Percentiles rank a stretch among this genome's conserved stretches.
phyloP scores from a whole-genome alignment of 2,113 vertebrate species.

The Salvelinus alpinus region DNA sequence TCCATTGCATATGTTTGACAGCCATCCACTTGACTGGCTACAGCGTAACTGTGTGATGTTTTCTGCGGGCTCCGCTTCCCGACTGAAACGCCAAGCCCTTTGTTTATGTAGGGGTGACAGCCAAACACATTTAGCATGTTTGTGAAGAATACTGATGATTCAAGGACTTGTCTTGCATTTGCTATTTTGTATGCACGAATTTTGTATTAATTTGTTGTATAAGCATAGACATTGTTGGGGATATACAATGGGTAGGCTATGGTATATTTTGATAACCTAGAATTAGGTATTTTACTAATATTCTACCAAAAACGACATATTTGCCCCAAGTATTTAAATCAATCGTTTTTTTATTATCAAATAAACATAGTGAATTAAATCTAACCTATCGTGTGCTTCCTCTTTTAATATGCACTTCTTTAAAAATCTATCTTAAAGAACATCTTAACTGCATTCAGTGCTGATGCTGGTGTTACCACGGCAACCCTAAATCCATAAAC shows the following conservation, averaged over 20 bases:
- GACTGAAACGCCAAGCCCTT: neutral
- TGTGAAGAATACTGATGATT: neutral
- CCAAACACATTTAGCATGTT: neutral
- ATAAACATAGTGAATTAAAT: too few relatives aligned
- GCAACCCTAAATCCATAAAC: conserved; percentile 54
- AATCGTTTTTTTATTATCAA: too few relatives aligned
- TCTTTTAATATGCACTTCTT: conserved; percentile 31
- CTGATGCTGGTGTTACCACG: conserved; percentile 44
- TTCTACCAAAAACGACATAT: too few relatives aligned
- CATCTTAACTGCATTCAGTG: neutral
- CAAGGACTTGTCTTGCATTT: neutral
- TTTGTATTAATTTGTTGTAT: neutral
- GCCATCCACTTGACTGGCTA: conserved; percentile 14
- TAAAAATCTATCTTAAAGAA: conserved; percentile 41
- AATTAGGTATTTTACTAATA: too few relatives aligned
- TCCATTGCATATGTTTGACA: conserved; percentile 5
- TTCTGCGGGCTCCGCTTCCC: neutral
- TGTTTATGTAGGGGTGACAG: neutral
- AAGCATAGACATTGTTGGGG: neutral
- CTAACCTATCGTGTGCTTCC: neutral
- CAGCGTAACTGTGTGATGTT: conserved; percentile 10
- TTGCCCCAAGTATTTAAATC: too few relatives aligned
- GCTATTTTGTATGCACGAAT: too few relatives aligned
- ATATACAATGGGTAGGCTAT: too few relatives aligned
- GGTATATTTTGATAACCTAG: too few relatives aligned